Conservation (phyloP, 2,797 vertebrate genomes). For the Ctenosaura bakeri region DNA sequence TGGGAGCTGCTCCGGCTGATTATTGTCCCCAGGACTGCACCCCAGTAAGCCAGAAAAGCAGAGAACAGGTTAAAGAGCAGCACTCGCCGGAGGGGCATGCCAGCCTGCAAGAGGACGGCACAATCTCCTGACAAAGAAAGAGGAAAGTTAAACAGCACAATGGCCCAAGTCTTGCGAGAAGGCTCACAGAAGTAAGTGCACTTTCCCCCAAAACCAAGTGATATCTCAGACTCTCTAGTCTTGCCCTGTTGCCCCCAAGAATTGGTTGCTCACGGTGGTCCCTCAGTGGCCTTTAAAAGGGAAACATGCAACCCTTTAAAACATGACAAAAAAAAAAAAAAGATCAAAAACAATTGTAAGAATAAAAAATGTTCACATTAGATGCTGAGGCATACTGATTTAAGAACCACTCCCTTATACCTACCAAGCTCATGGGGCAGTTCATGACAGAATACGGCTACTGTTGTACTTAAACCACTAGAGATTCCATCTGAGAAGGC, state of each 20-base stretch:
- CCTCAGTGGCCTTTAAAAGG: background rate
- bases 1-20: conserved; percentile 78
- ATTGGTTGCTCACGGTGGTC: background rate
- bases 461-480: conserved; percentile 85
- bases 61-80: conserved; percentile 82
- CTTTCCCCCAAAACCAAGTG: background rate
- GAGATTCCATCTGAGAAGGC: conserved; percentile 84
- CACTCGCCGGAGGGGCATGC: conserved; percentile 77
- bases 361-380: background rate
- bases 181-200: background rate
- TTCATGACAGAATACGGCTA: conserved; percentile 89
- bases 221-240: background rate
- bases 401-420: background rate
- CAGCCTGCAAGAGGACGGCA: conserved; percentile 82
- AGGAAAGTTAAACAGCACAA: background rate
- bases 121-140: conserved; percentile 81
- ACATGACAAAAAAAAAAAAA: background rate
- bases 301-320: background rate
- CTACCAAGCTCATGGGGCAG: conserved; percentile 87
- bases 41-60: conserved; percentile 81
- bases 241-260: background rate
- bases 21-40: conserved; percentile 75
- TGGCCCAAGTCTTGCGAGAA: background rate
- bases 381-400: background rate
- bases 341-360: background rate